Conservation (phyloP, 2,888 invertebrate genomes). For the Tipula lateralis region DNA sequence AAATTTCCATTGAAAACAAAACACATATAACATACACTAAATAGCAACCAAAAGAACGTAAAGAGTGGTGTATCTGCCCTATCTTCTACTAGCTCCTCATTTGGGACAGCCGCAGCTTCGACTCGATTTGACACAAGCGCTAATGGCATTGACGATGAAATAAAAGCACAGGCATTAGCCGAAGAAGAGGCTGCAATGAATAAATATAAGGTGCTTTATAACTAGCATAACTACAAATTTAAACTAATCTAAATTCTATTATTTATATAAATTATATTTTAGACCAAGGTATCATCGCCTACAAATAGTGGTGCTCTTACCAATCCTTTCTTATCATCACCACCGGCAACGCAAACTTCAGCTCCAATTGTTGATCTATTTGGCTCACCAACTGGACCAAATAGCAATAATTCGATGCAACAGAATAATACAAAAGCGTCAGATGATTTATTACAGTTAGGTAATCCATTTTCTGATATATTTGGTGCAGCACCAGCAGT, state of each 20-base stretch:
- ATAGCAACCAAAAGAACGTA: constrained; percentile 82
- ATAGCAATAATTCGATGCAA: constrained; percentile 45
- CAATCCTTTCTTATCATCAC: constrained; percentile 80
- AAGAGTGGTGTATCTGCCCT: constrained; percentile 84
- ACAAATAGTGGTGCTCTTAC: constrained; percentile 60
- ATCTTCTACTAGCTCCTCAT: constrained; percentile 81
- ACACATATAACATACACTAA: constrained; percentile 38
- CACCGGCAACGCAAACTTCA: constrained; percentile 53
- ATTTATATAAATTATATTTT: constrained; percentile 37
- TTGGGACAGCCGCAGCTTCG: constrained; percentile 76
- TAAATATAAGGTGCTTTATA: constrained; percentile 77
- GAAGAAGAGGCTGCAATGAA: constrained; percentile 96
- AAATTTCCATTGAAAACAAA: constrained; percentile 32
- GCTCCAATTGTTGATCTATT: constrained; percentile 76
- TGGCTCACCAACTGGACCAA: constrained; percentile 54
- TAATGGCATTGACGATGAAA: constrained; percentile 78
- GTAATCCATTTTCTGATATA: constrained; percentile 89
- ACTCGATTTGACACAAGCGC: constrained; percentile 62
- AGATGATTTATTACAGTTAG: constrained; percentile 81
- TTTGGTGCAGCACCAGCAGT: constrained; percentile 55
- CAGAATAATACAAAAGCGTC: constrained; percentile 62
- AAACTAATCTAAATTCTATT: not conserved
- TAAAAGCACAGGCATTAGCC: constrained; percentile 81
- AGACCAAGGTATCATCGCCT: constrained; percentile 76
- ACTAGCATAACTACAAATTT: not conserved